Conservation (phyloP, 2,113 vertebrate genomes). For the Protobothrops mucrosquamatus region DNA sequence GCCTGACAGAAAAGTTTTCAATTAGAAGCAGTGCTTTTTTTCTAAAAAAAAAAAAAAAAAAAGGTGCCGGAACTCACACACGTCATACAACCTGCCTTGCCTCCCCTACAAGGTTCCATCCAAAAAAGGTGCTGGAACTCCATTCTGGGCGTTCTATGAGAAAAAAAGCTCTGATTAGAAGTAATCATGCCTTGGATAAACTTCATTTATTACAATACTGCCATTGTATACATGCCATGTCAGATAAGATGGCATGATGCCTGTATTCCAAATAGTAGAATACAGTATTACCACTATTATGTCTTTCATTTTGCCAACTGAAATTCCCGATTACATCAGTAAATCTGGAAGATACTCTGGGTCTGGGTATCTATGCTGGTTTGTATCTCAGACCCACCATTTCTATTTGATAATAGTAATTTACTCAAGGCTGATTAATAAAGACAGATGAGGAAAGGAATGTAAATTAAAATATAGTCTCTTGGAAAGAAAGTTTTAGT, state of each 20-base stretch:
- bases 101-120: too few species aligned
- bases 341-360: neutral
- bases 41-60: too few species aligned
- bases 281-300: neutral
- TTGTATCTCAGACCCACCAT: neutral
- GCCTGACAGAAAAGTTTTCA: neutral
- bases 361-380: too few species aligned
- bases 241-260: neutral
- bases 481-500: neutral
- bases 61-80: too few species aligned
- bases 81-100: too few species aligned
- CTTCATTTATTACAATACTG: neutral
- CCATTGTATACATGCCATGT: conserved; percentile 10
- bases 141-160: too few species aligned
- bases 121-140: too few species aligned
- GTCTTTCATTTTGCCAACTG: neutral
- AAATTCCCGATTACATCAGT: neutral
- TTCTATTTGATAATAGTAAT: neutral
- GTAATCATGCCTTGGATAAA: neutral
- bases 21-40: neutral
- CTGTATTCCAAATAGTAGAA: neutral
- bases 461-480: neutral
- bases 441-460: neutral
- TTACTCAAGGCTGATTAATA: neutral
- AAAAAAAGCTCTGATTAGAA: neutral